These are phyloP conservation scores for Eupithecia inturbata DNA, from an alignment of 2,888 invertebrate genomes.

Conservation along the genomic window DNA sequence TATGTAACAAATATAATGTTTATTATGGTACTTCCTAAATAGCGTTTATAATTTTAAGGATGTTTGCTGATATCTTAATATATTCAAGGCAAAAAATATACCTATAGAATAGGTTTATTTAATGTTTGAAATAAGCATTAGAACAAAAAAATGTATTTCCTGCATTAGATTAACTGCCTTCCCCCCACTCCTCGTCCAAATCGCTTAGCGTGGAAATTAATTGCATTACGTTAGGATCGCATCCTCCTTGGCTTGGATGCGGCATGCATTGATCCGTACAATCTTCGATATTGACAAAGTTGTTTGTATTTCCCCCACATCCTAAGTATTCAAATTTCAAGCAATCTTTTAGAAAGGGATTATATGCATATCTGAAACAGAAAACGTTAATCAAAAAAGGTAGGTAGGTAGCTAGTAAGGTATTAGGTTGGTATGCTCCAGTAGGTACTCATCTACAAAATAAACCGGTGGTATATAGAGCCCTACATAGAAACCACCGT, in stretches of 20 bases:
- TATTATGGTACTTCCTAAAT: too few species aligned
- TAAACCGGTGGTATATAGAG: not conserved
- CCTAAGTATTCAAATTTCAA: not conserved
- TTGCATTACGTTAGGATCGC: not conserved
- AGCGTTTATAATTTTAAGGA: too few species aligned
- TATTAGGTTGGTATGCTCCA: not conserved
- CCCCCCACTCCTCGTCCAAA: not conserved
- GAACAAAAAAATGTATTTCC: not conserved
- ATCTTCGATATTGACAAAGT: not conserved
- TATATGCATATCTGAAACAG: not conserved
- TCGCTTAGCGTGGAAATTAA: not conserved
- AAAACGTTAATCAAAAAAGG: not conserved
- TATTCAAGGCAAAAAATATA: too few species aligned
- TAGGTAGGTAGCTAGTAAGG: not conserved
- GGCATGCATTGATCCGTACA: not conserved
- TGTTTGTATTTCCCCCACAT: conserved; percentile 6
- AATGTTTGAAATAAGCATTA: not conserved
- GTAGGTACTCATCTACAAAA: not conserved
- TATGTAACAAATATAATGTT: too few species aligned
- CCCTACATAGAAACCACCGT: not conserved
- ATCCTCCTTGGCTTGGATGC: not conserved
- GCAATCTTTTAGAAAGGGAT: not conserved
- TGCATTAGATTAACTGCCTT: not conserved
- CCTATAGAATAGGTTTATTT: too few species aligned
- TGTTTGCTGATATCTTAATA: too few species aligned